A percentile compares a stretch with the other conserved stretches of the same genome.
These are phyloP conservation scores for Osedax frankpressi DNA, from an alignment of 2,888 invertebrate species.

Conservation along the genomic window DNA sequence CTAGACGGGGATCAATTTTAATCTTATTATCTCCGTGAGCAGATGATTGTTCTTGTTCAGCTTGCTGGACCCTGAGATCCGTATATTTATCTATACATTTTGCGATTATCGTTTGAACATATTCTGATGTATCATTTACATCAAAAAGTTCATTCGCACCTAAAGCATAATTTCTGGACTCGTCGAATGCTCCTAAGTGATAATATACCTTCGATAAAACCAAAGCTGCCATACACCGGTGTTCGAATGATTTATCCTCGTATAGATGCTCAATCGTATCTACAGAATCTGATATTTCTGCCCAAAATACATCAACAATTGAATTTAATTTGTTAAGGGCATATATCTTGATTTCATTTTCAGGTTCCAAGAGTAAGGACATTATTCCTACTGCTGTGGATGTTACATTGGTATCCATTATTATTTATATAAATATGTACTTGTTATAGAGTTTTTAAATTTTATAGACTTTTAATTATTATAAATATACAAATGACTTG, in stretches of 20 bases:
- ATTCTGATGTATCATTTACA: constrained; percentile 81
- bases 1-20: constrained; percentile 52
- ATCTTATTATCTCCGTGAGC: constrained; percentile 56
- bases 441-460: no score
- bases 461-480: no score
- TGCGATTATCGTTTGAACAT: constrained; percentile 89
- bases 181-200: constrained; percentile 89
- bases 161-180: constrained; percentile 88
- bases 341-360: constrained; percentile 75
- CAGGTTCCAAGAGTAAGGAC: constrained; percentile 83
- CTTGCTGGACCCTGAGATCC: constrained; percentile 52
- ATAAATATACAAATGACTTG: no score
- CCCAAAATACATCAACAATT: constrained; percentile 95
- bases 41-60: constrained; percentile 51
- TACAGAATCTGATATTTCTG: constrained; percentile 92
- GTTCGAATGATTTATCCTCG: constrained; percentile 73
- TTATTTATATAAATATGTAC: no score
- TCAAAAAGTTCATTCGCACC: constrained; percentile 89
- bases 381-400: constrained; percentile 68
- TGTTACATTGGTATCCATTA: constrained; percentile 35
- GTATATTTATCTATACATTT: constrained; percentile 96
- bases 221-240: constrained; percentile 82
- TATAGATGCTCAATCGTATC: constrained; percentile 92
- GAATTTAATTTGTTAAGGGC: constrained; percentile 79
- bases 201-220: constrained; percentile 95